phyloP scores from a whole-genome alignment of 2,797 vertebrate genomes.

The Onychomys torridus region DNA sequence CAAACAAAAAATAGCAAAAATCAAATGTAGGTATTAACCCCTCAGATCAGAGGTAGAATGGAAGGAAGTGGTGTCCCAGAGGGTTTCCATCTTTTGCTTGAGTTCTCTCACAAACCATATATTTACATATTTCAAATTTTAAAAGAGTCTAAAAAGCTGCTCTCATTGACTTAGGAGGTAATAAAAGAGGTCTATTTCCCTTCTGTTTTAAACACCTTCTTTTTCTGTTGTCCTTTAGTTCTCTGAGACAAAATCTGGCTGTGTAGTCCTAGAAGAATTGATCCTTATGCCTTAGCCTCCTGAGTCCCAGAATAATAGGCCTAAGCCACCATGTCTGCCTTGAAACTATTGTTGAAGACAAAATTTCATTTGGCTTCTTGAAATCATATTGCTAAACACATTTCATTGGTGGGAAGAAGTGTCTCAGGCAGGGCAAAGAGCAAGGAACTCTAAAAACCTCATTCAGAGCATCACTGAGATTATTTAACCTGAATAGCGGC shows the following conservation, averaged over 20 bases:
- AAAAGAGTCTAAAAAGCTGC: neutral
- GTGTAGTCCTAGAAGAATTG: neutral
- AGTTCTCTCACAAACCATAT: neutral
- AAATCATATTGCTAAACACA: neutral
- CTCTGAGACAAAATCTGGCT: neutral
- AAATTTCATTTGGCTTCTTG: neutral
- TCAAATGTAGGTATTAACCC: neutral
- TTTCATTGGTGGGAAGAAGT: neutral
- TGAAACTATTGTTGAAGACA: neutral
- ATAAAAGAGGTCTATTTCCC: neutral
- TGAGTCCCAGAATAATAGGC: neutral
- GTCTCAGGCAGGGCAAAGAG: neutral
- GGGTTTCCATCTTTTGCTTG: neutral
- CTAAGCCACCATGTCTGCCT: neutral
- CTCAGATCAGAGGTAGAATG: neutral
- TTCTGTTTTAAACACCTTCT: neutral
- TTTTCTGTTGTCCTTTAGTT: neutral
- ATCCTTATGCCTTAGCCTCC: neutral
- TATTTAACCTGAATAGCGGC: neutral
- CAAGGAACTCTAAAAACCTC: neutral
- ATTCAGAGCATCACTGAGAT: neutral
- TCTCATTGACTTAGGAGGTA: neutral
- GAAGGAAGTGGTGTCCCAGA: neutral
- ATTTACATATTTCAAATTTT: conserved; percentile 2
- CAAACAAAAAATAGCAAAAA: neutral